Conservation (phyloP, 2,888 invertebrate genomes). For the Caenorhabditis becei region DNA sequence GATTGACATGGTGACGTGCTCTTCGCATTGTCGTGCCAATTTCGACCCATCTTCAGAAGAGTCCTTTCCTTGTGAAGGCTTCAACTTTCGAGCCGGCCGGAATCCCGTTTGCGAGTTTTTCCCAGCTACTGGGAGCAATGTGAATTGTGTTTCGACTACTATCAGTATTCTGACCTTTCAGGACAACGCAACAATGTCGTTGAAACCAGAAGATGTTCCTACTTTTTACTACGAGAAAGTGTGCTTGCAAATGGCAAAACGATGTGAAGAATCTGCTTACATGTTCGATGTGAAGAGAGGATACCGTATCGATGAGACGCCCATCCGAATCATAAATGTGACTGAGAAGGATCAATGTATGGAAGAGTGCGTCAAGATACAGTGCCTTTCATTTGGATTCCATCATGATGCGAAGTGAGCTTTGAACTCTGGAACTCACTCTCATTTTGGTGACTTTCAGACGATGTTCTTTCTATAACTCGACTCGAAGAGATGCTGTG, state of each 20-base stretch:
- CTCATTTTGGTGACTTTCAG: slow-evolving; percentile 38
- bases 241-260: slow-evolving; percentile 57
- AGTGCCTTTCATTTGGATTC: slow-evolving; percentile 65
- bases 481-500: slow-evolving; percentile 75
- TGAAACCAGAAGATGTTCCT: slow-evolving; percentile 53
- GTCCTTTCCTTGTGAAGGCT: slow-evolving; percentile 67
- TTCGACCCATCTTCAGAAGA: slow-evolving; percentile 68
- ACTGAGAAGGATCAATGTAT: slow-evolving; percentile 56
- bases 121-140: slow-evolving; percentile 43
- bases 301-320: slow-evolving; percentile 57
- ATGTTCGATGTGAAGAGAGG: slow-evolving; percentile 62
- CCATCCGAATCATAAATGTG: slow-evolving; percentile 50
- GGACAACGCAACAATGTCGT: slow-evolving; percentile 37
- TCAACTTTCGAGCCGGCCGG: slow-evolving; percentile 70
- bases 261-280: slow-evolving; percentile 67
- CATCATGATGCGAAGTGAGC: slow-evolving; percentile 57
- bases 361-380: slow-evolving; percentile 62
- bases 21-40: slow-evolving; percentile 66
- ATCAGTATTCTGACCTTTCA: background rate
- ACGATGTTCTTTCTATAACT: slow-evolving; percentile 83
- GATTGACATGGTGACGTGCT: slow-evolving; percentile 68
- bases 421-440: background rate
- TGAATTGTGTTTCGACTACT: background rate
- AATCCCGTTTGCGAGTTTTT: slow-evolving; percentile 72
- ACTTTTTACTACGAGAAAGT: slow-evolving; percentile 67